Conservation (phyloP, 2,888 invertebrate genomes). For the Pollenia griseotomentosa region DNA sequence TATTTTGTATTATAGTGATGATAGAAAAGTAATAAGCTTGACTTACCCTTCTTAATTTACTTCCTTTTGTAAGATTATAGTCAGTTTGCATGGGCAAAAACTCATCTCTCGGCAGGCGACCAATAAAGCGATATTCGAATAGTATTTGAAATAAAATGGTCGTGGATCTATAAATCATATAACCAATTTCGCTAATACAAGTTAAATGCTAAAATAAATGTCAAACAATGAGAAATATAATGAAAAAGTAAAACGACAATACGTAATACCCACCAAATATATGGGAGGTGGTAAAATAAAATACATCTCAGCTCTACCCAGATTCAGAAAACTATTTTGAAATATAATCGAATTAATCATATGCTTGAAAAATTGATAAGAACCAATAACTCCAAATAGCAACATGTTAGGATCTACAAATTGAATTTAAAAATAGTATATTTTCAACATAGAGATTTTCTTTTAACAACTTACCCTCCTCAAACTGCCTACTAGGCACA, state of each 20-base stretch:
- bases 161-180: slow-evolving; percentile 85
- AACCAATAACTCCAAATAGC: slow-evolving; percentile 85
- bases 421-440: slow-evolving; percentile 62
- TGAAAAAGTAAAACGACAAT: neutral
- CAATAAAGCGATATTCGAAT: slow-evolving; percentile 87
- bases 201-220: slow-evolving; percentile 86
- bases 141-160: slow-evolving; percentile 89
- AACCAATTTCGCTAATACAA: slow-evolving; percentile 85
- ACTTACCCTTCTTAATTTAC: slow-evolving; percentile 79
- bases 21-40: neutral
- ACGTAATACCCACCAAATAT: slow-evolving; percentile 85
- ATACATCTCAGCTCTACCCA: slow-evolving; percentile 88
- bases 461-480: slow-evolving; percentile 82
- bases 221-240: slow-evolving; percentile 20
- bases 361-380: slow-evolving; percentile 86
- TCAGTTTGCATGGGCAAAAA: slow-evolving; percentile 88
- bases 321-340: slow-evolving; percentile 85
- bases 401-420: slow-evolving; percentile 87
- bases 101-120: slow-evolving; percentile 87
- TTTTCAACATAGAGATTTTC: slow-evolving; percentile 47
- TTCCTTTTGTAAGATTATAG: slow-evolving; percentile 76
- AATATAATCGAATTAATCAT: slow-evolving; percentile 87
- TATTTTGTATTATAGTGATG: too few species aligned
- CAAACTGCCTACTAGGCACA: slow-evolving; percentile 84
- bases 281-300: slow-evolving; percentile 86